Base-by-base conservation (phyloP, 2,113 vertebrate species). In the Fulica atra region DNA sequence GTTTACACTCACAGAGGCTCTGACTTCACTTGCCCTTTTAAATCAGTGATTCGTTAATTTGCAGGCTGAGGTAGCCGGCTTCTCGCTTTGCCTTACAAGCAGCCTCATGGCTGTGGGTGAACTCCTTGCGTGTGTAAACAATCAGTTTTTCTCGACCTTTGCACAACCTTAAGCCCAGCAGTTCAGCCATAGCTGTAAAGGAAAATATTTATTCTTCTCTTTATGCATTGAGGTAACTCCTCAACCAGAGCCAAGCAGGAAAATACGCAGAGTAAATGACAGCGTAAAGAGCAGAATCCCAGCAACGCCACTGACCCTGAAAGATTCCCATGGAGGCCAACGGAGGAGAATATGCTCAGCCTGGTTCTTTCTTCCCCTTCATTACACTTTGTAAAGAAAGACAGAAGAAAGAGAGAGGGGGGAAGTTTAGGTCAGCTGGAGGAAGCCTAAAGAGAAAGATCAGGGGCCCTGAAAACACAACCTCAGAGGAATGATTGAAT, bases 121-220 rank as follows among this genome's bases (percentile, higher is more conserved):
- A 93, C 92, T 91, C 91, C 73, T 94, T 70, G 66, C 7, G 2
- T 57, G 57, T 91, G 80, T 79, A 88, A 97, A 91, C 88, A 92
- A 53, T 78, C 61, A 7, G 21, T 44, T 92, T 91, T 84, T 68
- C 81, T 88, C 0, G 9, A 96, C 88, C 93, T 96, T 76, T 89
- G 82, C 77, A 86, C 89, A 94, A 44, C 88, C 86, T 53, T 25
- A 36, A 80, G 71, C 70, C 78, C 59, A 66, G 63, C 74, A 80
- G n/a, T 65, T 60, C 61, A 91, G 92, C 73, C 50, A 4, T 20
- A 63, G 88, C 46, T 87, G 70, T 57, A 86, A 92, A 81, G 69
- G 57, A 90, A 96, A 93, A 87, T 87, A 91, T 89, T 92, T 91
- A 64, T 88, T 81, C 80, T 86, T 84, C 82, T 84, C 60, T 81